Evolutionary conservation across 2,888 invertebrate species (phyloP).

Genomic region (Linhomoeus sp.): DNA sequence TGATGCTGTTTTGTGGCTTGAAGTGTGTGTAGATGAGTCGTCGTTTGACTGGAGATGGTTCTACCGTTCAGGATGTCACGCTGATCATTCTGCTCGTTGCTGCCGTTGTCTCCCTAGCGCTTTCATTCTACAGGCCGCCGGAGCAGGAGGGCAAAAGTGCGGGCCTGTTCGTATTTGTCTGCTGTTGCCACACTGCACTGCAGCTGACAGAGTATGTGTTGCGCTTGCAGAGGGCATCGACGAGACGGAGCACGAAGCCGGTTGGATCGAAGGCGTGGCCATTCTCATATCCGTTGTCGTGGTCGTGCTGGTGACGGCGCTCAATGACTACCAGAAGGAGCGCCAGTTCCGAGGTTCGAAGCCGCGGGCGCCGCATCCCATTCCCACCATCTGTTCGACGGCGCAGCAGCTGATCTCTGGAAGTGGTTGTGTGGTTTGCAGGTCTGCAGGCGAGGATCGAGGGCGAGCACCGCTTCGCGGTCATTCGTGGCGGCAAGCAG

Average conservation of each 20-base stretch:
- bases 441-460: slow-evolving; percentile 58
- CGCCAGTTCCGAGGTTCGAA: slow-evolving; percentile 33
- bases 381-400: no score
- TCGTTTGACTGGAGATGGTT: no score
- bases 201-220: not conserved
- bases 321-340: slow-evolving; percentile 38
- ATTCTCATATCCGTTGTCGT: slow-evolving; percentile 36
- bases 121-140: slow-evolving; percentile 45
- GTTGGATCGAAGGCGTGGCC: slow-evolving; percentile 38
- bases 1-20: no score
- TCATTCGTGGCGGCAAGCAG: slow-evolving; percentile 74
- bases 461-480: slow-evolving; percentile 94
- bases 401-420: no score
- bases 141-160: slow-evolving; percentile 33
- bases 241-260: slow-evolving; percentile 30
- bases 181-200: not conserved
- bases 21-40: no score
- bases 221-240: slow-evolving; percentile 7
- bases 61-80: slow-evolving; percentile 71
- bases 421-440: no score
- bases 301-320: slow-evolving; percentile 37
- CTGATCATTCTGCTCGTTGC: slow-evolving; percentile 96
- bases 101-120: slow-evolving; percentile 86
- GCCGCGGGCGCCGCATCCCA: not conserved
- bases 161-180: not conserved